phyloP scores from a whole-genome alignment of 2,888 invertebrate genomes.

The Cosmopolites sordidus region DNA sequence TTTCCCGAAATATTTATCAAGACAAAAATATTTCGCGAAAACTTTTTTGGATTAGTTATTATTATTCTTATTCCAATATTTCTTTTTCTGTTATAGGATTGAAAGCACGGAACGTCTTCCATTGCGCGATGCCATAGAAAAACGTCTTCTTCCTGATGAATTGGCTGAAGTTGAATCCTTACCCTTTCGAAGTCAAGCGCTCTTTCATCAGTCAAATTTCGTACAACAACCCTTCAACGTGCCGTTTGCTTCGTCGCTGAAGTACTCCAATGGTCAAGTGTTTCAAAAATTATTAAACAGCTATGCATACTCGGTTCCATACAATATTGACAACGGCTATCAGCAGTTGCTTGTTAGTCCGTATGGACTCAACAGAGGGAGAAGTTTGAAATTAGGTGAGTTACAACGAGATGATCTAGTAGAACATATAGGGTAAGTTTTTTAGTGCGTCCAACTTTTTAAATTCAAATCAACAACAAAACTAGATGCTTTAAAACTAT shows the following conservation, averaged over 20 bases:
- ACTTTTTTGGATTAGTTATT: background rate
- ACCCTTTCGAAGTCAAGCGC: conserved; percentile 2
- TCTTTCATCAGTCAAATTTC: background rate
- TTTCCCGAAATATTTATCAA: too few species aligned
- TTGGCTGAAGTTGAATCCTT: conserved; percentile 27
- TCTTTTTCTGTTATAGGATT: conserved; percentile 42
- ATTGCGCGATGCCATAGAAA: conserved; percentile 68
- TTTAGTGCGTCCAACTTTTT: too few species aligned
- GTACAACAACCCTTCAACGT: conserved; percentile 8
- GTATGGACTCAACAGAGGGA: conserved; percentile 22
- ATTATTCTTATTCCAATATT: conserved; percentile 12
- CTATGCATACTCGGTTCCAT: conserved; percentile 33
- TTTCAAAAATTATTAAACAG: conserved; percentile 34
- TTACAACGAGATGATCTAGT: too few species aligned
- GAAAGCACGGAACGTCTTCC: conserved; percentile 54
- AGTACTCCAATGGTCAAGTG: conserved; percentile 34
- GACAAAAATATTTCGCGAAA: too few species aligned
- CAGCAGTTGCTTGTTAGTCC: conserved; percentile 38
- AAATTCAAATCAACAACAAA: too few species aligned
- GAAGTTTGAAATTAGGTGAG: conserved; percentile 29
- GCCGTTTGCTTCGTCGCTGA: conserved; percentile 22
- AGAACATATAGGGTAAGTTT: too few species aligned
- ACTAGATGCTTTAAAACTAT: background rate
- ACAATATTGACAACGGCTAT: conserved; percentile 37
- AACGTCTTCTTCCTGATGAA: conserved; percentile 50